Conservation (phyloP, 1,140 invertebrate genomes). For the Sogatella furcifera region DNA sequence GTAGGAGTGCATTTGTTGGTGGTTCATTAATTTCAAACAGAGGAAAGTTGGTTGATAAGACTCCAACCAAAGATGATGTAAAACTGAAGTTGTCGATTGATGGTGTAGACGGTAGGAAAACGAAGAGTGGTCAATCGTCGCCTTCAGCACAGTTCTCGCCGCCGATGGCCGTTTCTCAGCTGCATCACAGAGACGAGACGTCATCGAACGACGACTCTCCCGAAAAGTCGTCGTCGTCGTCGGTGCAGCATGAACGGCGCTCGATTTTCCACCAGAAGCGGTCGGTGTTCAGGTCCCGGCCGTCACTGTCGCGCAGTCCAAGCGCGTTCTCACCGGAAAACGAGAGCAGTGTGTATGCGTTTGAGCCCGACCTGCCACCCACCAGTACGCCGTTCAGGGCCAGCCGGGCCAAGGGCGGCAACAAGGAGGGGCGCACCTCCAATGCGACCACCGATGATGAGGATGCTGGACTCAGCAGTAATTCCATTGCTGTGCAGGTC, state of each 20-base stretch:
- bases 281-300: conserved; percentile 23
- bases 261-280: conserved; percentile 35
- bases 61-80: too few species aligned
- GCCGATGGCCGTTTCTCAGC: conserved; percentile 20
- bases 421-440: conserved; percentile 11
- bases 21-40: too few species aligned
- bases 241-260: conserved; percentile 35
- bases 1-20: too few species aligned
- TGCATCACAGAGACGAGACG: conserved; percentile 21
- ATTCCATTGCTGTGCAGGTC: conserved; percentile 47
- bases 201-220: conserved; percentile 23
- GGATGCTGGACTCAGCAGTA: conserved; percentile 28
- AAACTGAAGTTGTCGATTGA: too few species aligned
- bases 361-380: conserved; percentile 44
- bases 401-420: conserved; percentile 7
- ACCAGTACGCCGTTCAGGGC: conserved; percentile 45
- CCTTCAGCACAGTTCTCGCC: conserved; percentile 15
- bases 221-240: conserved; percentile 14
- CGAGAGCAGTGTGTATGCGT: conserved; percentile 59
- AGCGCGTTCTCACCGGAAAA: conserved; percentile 56
- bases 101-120: too few species aligned
- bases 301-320: conserved; percentile 40
- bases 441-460: conserved; percentile 11
- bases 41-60: too few species aligned
- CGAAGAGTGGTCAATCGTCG: too few species aligned